Conservation (phyloP, 2,113 vertebrate genomes). For the Saccopteryx leptura region DNA sequence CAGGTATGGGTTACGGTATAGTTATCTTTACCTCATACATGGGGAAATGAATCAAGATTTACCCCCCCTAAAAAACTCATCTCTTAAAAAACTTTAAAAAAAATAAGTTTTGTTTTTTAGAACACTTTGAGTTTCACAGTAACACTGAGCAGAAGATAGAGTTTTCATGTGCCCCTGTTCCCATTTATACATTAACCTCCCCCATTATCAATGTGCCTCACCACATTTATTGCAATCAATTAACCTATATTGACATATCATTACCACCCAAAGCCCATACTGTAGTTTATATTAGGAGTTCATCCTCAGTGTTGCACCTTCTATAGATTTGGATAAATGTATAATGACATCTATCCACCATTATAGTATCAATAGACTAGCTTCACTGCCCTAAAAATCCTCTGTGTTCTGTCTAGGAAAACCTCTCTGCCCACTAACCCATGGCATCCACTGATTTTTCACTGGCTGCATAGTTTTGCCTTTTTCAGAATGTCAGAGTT, state of each 20-base stretch:
- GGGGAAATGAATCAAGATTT: neutral
- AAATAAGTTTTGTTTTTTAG: neutral
- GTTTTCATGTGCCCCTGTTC: neutral
- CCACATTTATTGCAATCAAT: neutral
- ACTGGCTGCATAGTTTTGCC: neutral
- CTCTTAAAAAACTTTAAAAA: neutral
- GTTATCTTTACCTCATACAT: neutral
- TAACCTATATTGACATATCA: neutral
- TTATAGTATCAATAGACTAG: neutral
- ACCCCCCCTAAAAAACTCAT: neutral
- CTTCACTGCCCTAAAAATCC: neutral
- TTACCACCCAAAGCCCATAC: neutral
- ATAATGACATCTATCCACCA: neutral
- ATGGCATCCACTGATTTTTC: neutral
- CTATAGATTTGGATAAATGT: neutral
- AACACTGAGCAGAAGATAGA: neutral
- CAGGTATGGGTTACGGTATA: neutral
- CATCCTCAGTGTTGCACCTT: neutral
- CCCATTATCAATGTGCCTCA: neutral
- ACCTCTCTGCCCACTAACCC: neutral
- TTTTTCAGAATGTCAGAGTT: neutral
- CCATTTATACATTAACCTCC: neutral
- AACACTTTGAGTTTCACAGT: neutral
- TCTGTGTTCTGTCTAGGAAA: neutral
- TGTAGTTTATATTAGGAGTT: neutral